Evolutionary conservation across 1,140 invertebrate species (phyloP).

Genomic region (Penaeus chinensis): DNA sequence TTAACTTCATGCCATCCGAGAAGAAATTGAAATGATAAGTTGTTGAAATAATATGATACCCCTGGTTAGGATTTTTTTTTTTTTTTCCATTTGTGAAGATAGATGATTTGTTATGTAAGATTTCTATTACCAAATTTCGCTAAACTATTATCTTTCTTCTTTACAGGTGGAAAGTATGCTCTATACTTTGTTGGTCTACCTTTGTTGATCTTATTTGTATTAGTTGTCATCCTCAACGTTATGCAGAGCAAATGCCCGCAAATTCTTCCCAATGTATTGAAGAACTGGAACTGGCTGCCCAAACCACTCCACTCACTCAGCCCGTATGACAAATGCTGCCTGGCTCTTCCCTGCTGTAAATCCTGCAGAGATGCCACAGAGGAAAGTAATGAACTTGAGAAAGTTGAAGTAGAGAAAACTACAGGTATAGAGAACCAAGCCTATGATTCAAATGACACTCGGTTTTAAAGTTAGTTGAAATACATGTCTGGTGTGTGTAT

Average conservation of each 20-base stretch:
- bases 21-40: neutral
- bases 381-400: constrained; percentile 8
- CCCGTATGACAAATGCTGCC: constrained; percentile 64
- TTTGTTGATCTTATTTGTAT: constrained; percentile 64
- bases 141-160: neutral
- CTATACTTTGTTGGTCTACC: constrained; percentile 41
- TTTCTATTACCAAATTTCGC: too few species aligned
- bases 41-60: neutral
- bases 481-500: neutral
- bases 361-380: constrained; percentile 19
- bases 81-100: neutral
- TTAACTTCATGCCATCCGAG: neutral
- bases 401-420: constrained; percentile 31
- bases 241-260: constrained; percentile 68
- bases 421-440: constrained; percentile 23
- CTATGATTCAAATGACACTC: constrained; percentile 22
- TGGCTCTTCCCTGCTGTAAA: constrained; percentile 55
- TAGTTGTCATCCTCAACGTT: constrained; percentile 65
- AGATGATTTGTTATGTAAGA: neutral
- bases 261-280: constrained; percentile 68
- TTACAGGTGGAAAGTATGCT: constrained; percentile 62
- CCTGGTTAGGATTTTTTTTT: neutral
- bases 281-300: constrained; percentile 72
- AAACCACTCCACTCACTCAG: constrained; percentile 70
- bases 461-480: neutral